Evolutionary conservation across 2,113 vertebrate species (phyloP), one percentile per base, ranked within the genome.

Genomic region (Cebus imitator): DNA sequence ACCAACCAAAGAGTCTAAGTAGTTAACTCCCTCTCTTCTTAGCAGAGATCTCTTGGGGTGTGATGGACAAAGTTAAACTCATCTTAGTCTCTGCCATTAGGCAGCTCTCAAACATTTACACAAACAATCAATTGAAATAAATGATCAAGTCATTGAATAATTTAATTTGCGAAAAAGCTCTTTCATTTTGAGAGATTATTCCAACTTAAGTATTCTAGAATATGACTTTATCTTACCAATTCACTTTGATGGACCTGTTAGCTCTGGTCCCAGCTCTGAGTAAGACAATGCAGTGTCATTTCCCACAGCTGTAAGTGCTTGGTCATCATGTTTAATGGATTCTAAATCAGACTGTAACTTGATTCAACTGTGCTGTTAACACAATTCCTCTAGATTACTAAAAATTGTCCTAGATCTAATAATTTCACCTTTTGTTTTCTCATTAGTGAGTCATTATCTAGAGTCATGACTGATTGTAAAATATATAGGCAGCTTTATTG

Each of bases 121-220:
- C n/a, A 97, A 96, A 82, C 27, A 9, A 0, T 18, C 75, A 87
- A 96, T 66, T 96, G 93, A 98, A 97, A 95, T 86, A 95, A 98
- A 96, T 30, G 88, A 57, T 87, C 48, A 97, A 92, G 97, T 94
- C 89, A 96, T 48, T 89, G 40, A 7, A 82, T 61, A 97, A 98
- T 52, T 96, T 35, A 52, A 87, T 95, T 52, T 52, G 61, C 92
- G 37, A 37, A 93, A 93, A 89, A 76, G 9, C 30, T 76, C 32
- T 90, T 83, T 7, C 9, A 88, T 40, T 86, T 76, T 89, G 17
- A 85, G 7, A 84, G 9, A 92, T 0, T 0, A 58, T 87, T 93
- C 80, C 25, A 90, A 95, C 5, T 78, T 66, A 40, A 85, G 3
- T 32, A 75, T 73, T 66, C 43, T 89, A 91, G 58, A 93, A 81